A percentile compares a stretch with the other conserved stretches of the same genome.
Evolutionary conservation across 2,888 invertebrate genomes (phyloP).

Genomic region (Pharmacophagus antenor): DNA sequence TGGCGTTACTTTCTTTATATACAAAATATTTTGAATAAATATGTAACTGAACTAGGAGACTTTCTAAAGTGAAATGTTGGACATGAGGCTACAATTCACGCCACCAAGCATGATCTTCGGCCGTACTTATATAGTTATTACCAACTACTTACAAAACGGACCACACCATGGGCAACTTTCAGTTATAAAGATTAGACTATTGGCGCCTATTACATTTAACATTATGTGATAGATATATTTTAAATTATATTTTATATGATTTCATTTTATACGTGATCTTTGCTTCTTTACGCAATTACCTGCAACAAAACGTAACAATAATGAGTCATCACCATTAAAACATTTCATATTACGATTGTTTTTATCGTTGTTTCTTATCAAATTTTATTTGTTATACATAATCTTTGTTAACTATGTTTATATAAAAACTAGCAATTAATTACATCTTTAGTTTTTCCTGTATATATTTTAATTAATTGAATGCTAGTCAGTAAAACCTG

Average conservation of each 20-base stretch:
- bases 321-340: constrained; percentile 21
- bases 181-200: too few species aligned
- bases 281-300: constrained; percentile 26
- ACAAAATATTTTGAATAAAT: not conserved
- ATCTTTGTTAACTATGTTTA: not conserved
- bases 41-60: too few species aligned
- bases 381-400: not conserved
- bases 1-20: not conserved
- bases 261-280: constrained; percentile 20
- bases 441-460: not conserved
- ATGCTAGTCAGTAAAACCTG: too few species aligned
- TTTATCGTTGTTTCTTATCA: not conserved
- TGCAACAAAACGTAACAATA: constrained; percentile 19
- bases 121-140: not conserved
- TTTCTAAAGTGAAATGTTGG: too few species aligned
- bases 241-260: not conserved
- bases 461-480: too few species aligned
- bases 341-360: constrained; percentile 3
- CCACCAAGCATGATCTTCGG: not conserved
- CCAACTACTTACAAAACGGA: not conserved
- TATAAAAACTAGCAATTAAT: not conserved
- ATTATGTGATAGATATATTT: not conserved
- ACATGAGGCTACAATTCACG: too few species aligned
- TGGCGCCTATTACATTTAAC: not conserved
- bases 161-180: too few species aligned